These are phyloP conservation scores for Elysia chlorotica DNA, from an alignment of 1,140 invertebrate genomes.

Conservation along the genomic window DNA sequence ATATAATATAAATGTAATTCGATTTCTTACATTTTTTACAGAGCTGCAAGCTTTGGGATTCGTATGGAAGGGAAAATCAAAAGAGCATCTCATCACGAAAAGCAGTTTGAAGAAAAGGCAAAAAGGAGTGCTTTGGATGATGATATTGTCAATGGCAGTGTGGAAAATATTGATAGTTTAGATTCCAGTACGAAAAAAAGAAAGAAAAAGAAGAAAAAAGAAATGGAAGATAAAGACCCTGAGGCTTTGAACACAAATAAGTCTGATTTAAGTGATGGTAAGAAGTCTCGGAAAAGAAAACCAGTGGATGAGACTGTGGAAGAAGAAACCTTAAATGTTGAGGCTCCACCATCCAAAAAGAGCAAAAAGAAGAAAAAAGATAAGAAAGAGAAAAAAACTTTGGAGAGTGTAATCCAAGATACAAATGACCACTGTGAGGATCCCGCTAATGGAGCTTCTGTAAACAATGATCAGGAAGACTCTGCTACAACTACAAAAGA, in stretches of 20 bases:
- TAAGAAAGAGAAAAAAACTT: too few relatives aligned
- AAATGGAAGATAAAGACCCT: neutral
- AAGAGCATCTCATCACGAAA: slow-evolving; percentile 2
- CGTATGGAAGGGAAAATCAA: slow-evolving; percentile 13
- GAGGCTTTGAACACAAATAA: too few relatives aligned
- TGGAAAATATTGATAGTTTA: neutral
- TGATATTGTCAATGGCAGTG: neutral
- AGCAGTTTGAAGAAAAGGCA: neutral
- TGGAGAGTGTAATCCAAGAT: too few relatives aligned
- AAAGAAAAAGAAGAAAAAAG: neutral
- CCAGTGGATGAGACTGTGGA: too few relatives aligned
- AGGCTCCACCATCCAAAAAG: neutral
- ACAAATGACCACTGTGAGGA: too few relatives aligned
- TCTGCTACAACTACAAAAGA: too few relatives aligned
- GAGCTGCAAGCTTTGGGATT: slow-evolving; percentile 16
- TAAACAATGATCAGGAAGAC: too few relatives aligned
- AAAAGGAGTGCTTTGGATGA: neutral
- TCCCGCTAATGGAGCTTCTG: too few relatives aligned
- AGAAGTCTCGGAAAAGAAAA: too few relatives aligned
- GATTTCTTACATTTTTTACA: slow-evolving; percentile 1
- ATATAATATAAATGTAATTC: neutral
- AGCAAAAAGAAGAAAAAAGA: too few relatives aligned
- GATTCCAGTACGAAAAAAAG: neutral
- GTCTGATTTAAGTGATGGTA: too few relatives aligned
- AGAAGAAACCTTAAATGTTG: neutral